A percentile compares a stretch with the other conserved stretches of the same genome.
These are phyloP conservation scores for Dallia pectoralis DNA, from an alignment of 2,797 vertebrate genomes.

Conservation along the genomic window DNA sequence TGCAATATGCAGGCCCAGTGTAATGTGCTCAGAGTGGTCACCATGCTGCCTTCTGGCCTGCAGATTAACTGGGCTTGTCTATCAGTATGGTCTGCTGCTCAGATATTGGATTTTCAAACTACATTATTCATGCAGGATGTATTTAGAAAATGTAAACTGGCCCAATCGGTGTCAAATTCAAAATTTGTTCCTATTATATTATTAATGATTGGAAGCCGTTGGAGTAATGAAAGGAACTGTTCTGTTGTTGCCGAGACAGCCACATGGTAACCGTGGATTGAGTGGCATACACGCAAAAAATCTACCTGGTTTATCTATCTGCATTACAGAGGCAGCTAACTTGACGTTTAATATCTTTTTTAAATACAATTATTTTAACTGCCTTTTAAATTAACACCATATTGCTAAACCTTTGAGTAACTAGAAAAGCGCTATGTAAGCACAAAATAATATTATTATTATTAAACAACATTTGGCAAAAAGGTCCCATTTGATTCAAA, in stretches of 20 bases:
- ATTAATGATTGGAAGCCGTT: slow-evolving; percentile 73
- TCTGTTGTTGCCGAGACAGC: slow-evolving; percentile 4
- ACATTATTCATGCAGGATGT: slow-evolving; percentile 86
- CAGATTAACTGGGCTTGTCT: slow-evolving; percentile 70
- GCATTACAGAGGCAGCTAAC: background rate
- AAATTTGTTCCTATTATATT: slow-evolving; percentile 87
- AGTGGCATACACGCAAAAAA: background rate
- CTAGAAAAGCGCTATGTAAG: too few relatives aligned
- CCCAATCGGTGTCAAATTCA: slow-evolving; percentile 86
- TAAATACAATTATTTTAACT: background rate
- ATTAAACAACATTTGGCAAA: background rate
- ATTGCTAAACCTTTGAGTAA: too few relatives aligned
- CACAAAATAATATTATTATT: too few relatives aligned
- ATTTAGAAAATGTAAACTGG: slow-evolving; percentile 84
- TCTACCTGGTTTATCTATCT: background rate
- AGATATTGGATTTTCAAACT: slow-evolving; percentile 79
- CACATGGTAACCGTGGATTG: background rate
- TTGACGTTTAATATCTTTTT: background rate
- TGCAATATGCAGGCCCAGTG: background rate
- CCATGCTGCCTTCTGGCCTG: slow-evolving; percentile 17
- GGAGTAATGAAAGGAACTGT: slow-evolving; percentile 64
- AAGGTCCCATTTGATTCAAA: background rate
- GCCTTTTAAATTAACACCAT: background rate
- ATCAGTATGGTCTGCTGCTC: slow-evolving; percentile 69
- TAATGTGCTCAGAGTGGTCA: slow-evolving; percentile 6